Conservation (phyloP, 2,797 vertebrate genomes). For the Nyctalus aviator region DNA sequence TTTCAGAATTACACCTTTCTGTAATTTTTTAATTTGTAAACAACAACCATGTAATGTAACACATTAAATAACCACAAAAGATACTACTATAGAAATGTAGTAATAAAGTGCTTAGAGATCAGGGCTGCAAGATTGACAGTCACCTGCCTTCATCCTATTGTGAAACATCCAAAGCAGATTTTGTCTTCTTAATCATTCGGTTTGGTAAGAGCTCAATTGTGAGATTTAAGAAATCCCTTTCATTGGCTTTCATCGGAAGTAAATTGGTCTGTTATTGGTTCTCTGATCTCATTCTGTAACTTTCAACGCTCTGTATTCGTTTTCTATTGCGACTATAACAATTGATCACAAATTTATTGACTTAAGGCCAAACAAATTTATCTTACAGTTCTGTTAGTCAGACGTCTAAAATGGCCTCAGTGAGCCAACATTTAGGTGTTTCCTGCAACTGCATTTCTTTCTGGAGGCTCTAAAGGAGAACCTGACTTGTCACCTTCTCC, state of each 20-base stretch:
- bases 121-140: neutral
- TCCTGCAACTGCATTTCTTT: neutral
- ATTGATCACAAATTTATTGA: neutral
- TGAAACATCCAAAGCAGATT: constrained; percentile 23
- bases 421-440: neutral
- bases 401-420: neutral
- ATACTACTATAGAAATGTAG: neutral
- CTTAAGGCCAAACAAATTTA: neutral
- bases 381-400: neutral
- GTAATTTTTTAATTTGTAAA: neutral
- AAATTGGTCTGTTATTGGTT: neutral
- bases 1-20: neutral
- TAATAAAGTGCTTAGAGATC: neutral
- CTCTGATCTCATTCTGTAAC: neutral
- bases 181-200: neutral
- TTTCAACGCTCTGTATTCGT: neutral
- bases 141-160: neutral
- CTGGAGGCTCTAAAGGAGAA: neutral
- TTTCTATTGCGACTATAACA: neutral
- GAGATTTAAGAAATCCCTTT: constrained; percentile 7
- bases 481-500: neutral
- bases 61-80: neutral
- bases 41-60: neutral
- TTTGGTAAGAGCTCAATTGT: neutral
- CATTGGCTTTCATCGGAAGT: neutral